These are phyloP conservation scores for Caenorhabditis sulstoni DNA, from an alignment of 2,888 invertebrate species.

Conservation along the genomic window DNA sequence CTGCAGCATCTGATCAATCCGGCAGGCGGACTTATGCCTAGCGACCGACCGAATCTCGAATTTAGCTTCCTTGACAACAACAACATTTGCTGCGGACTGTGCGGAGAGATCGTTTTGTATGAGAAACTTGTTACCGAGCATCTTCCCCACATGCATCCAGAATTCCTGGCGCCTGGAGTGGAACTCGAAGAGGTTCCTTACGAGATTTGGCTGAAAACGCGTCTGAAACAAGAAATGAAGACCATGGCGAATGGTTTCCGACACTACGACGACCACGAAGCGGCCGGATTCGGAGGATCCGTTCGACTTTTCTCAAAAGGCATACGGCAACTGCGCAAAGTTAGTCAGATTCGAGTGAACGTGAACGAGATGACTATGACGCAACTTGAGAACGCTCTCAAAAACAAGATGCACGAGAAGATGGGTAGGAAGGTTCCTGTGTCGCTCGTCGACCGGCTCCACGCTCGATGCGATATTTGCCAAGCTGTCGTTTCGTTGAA, in stretches of 20 bases:
- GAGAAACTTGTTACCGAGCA: conserved; percentile 74
- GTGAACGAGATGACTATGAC: conserved; percentile 74
- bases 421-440: conserved; percentile 79
- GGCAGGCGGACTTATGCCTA: not conserved
- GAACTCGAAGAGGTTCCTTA: conserved; percentile 79
- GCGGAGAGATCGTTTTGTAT: conserved; percentile 79
- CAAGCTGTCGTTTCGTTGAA: conserved; percentile 78
- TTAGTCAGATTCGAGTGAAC: conserved; percentile 78
- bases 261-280: conserved; percentile 39
- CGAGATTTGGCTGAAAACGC: conserved; percentile 72
- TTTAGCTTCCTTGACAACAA: conserved; percentile 75
- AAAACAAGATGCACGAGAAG: conserved; percentile 79
- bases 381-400: conserved; percentile 75
- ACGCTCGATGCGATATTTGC: conserved; percentile 79
- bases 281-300: conserved; percentile 39
- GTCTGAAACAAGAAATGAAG: conserved; percentile 66
- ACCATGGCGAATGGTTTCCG: conserved; percentile 70
- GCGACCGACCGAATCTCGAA: conserved; percentile 29
- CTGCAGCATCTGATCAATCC: not conserved
- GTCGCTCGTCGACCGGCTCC: conserved; percentile 78
- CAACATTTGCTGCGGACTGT: conserved; percentile 78
- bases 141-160: conserved; percentile 76
- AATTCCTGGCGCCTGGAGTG: conserved; percentile 61
- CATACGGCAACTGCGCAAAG: conserved; percentile 49
- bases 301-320: conserved; percentile 30